Evolutionary conservation across 2,113 vertebrate genomes (phyloP).

Genomic region (Myxocyprinus asiaticus): DNA sequence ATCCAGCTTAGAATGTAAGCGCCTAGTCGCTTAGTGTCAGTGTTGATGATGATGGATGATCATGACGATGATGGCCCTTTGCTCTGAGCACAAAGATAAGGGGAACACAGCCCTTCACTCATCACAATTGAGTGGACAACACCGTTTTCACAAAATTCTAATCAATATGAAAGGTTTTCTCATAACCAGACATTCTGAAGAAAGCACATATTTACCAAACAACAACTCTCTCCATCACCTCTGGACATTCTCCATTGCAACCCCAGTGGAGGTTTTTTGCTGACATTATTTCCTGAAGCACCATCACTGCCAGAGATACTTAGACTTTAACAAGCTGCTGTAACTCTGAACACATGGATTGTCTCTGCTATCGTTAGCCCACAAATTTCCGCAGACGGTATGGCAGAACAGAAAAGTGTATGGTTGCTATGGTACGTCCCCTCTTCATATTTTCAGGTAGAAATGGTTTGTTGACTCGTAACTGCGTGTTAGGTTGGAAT

Average conservation of each 20-base stretch:
- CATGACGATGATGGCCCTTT: too few relatives aligned
- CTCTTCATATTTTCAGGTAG: slow-evolving; percentile 9
- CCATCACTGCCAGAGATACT: slow-evolving; percentile 41
- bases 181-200: too few relatives aligned
- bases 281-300: slow-evolving; percentile 18
- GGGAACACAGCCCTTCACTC: neutral
- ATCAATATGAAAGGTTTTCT: neutral
- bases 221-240: neutral
- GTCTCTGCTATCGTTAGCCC: neutral
- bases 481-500: slow-evolving; percentile 20
- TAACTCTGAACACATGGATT: neutral
- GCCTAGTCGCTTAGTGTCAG: neutral
- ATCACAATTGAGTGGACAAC: neutral
- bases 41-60: neutral
- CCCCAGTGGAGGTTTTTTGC: neutral
- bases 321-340: neutral
- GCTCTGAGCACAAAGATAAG: too few relatives aligned
- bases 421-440: too few relatives aligned
- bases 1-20: slow-evolving; percentile 4
- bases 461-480: slow-evolving; percentile 20
- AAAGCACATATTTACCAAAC: neutral
- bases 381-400: neutral
- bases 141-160: neutral
- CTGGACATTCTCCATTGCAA: neutral
- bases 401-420: neutral